Evolutionary conservation across 2,797 vertebrate genomes (phyloP), one percentile per base, ranked within the genome.

Genomic region (Oreonectes daqikongensis): DNA sequence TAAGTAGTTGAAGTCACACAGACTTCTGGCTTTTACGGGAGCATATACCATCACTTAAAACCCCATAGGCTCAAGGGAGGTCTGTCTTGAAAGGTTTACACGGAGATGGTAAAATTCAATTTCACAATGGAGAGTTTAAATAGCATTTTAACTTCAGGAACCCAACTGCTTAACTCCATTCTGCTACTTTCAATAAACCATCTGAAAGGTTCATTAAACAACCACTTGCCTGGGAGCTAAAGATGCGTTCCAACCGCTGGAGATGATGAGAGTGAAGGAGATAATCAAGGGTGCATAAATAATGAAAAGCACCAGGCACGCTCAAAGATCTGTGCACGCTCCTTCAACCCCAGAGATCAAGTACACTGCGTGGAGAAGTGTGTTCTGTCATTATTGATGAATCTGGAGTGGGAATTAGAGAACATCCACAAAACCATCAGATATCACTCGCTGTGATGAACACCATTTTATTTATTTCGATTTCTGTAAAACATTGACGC

Each of bases 201-300:
- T 61, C 78, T 75, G 66, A 8, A 5, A 81, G 82, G 69, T 75
- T 84, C 82, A 90, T 89, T 87, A 86, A 77, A 61, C 84, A 82
- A 46, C 38, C 84, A 75, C 78, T 80, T 76, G 81, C 81, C 78
- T 28, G 12, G n/a, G 28, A 59, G 55, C 80, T 85, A 72, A 52
- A 84, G 77, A 86, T 69, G 76, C 11, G 24, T 70, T 81, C 81
- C 66, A 82, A 81, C 85, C 72, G 85, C 72, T 82, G 79, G 77
- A 77, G 6, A 69, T 8, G 64, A 85, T 73, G 78, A 89, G 82
- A 80, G 81, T 75, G 70, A 75, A 86, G 85, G 77, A 85, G 84
- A 87, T 87, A 84, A 85, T 82, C 84, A 86, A 83, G 78, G 53
- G 81, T 75, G 82, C 74, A 84, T 89, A 88, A 89, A 91, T 90